phyloP scores from a whole-genome alignment of 1,140 invertebrate genomes.

The Penaeus japonicus region DNA sequence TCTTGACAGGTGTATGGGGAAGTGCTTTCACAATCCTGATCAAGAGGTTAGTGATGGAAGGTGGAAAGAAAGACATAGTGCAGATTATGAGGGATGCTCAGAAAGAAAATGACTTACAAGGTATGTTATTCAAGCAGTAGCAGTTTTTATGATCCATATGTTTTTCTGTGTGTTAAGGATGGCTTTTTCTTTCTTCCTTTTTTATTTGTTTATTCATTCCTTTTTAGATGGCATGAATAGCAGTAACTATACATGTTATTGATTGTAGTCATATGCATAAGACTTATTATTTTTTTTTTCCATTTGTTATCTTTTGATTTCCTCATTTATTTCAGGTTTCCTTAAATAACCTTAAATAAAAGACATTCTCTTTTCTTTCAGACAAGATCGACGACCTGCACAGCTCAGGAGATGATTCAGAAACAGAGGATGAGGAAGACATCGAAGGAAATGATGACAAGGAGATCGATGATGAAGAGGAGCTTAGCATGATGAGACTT shows the following conservation, averaged over 20 bases:
- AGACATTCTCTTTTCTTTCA: slow-evolving; percentile 4
- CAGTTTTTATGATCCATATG: neutral
- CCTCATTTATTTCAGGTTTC: neutral
- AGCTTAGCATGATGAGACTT: neutral
- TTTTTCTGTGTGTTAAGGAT: no score
- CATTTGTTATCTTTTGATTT: neutral
- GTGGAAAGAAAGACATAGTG: slow-evolving; percentile 62
- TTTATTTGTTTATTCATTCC: no score
- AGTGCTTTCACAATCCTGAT: slow-evolving; percentile 68
- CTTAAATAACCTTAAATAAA: neutral
- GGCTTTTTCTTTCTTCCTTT: no score
- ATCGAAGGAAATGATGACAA: slow-evolving; percentile 55
- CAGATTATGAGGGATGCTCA: slow-evolving; percentile 64
- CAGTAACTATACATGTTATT: no score
- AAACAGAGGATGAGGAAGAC: slow-evolving; percentile 56
- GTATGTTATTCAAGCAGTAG: slow-evolving; percentile 57
- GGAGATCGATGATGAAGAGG: slow-evolving; percentile 23
- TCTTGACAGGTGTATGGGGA: slow-evolving; percentile 64
- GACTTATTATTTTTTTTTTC: no score
- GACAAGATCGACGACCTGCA: slow-evolving; percentile 34
- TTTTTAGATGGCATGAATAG: no score
- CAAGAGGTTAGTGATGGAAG: slow-evolving; percentile 64
- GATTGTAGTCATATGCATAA: no score
- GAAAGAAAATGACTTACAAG: slow-evolving; percentile 44
- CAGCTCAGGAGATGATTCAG: slow-evolving; percentile 49